Evolutionary conservation across 2,113 vertebrate genomes (phyloP).

Genomic region (Syngnathus floridae): DNA sequence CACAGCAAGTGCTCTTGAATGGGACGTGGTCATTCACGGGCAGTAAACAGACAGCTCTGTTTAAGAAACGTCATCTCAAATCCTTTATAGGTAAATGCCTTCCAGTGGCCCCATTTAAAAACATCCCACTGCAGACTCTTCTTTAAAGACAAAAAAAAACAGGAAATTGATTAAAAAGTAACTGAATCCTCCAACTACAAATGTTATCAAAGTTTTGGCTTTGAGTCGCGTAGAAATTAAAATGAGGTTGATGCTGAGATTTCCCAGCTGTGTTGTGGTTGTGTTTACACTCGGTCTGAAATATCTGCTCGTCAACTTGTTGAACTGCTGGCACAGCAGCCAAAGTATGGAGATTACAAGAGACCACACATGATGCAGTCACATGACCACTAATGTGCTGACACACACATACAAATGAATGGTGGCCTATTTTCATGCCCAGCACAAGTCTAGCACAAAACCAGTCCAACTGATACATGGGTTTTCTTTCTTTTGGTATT

Average conservation of each 20-base stretch:
- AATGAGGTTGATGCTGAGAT: not conserved
- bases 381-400: slow-evolving; percentile 7
- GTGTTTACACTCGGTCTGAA: slow-evolving; percentile 28
- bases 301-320: slow-evolving; percentile 18
- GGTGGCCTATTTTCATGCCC: not conserved
- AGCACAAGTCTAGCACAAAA: no score
- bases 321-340: slow-evolving; percentile 25
- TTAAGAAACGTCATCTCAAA: not conserved
- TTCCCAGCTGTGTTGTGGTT: slow-evolving; percentile 23
- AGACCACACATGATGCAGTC: slow-evolving; percentile 11
- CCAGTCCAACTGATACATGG: no score
- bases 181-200: no score
- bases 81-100: not conserved
- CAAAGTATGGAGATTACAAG: slow-evolving; percentile 24
- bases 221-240: not conserved
- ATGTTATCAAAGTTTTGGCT: not conserved
- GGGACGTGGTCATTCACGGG: slow-evolving; percentile 5
- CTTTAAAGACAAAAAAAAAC: no score
- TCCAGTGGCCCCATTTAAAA: no score
- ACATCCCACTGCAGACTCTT: no score
- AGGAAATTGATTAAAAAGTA: no score
- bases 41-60: slow-evolving; percentile 14
- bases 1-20: slow-evolving; percentile 3
- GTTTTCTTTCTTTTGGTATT: no score
- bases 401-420: slow-evolving; percentile 13